These are phyloP conservation scores for Drosophila elegans DNA, from an alignment of 1,140 invertebrate species.

Conservation along the genomic window DNA sequence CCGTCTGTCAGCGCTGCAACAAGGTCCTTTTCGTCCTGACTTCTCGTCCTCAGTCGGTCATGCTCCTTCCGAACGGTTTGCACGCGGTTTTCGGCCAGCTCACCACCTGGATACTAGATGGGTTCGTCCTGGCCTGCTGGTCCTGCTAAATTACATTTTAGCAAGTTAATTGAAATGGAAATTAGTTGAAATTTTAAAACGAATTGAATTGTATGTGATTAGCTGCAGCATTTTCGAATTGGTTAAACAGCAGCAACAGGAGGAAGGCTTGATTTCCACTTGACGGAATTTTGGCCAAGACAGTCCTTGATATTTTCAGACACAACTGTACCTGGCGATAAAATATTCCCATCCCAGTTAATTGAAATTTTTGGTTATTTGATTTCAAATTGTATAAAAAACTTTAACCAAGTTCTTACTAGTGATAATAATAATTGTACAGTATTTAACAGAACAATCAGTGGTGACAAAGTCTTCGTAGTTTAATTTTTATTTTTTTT, in stretches of 20 bases:
- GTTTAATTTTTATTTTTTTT: no score
- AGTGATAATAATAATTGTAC: no score
- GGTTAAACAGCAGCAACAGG: slow-evolving; percentile 59
- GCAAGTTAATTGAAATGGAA: slow-evolving; percentile 85
- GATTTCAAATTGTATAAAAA: no score
- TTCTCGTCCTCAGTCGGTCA: slow-evolving; percentile 31
- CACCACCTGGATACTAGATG: slow-evolving; percentile 17
- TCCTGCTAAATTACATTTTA: slow-evolving; percentile 84
- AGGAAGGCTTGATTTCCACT: not conserved
- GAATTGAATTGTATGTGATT: slow-evolving; percentile 85
- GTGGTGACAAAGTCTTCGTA: no score
- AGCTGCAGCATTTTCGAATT: slow-evolving; percentile 81
- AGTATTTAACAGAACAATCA: no score
- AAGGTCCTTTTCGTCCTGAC: slow-evolving; percentile 38
- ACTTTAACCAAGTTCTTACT: no score
- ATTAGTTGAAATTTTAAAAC: slow-evolving; percentile 85
- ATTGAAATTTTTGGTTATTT: slow-evolving; percentile 15
- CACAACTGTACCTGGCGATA: slow-evolving; percentile 15
- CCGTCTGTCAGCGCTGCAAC: slow-evolving; percentile 38
- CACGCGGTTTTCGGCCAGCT: slow-evolving; percentile 61
- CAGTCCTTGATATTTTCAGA: slow-evolving; percentile 3
- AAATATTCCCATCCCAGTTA: not conserved
- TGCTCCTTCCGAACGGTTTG: slow-evolving; percentile 35
- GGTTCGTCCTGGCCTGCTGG: slow-evolving; percentile 24
- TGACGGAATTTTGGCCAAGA: slow-evolving; percentile 3